These are phyloP conservation scores for Ramazzottius varieornatus DNA, from an alignment of 2,888 invertebrate species.

Conservation along the genomic window DNA sequence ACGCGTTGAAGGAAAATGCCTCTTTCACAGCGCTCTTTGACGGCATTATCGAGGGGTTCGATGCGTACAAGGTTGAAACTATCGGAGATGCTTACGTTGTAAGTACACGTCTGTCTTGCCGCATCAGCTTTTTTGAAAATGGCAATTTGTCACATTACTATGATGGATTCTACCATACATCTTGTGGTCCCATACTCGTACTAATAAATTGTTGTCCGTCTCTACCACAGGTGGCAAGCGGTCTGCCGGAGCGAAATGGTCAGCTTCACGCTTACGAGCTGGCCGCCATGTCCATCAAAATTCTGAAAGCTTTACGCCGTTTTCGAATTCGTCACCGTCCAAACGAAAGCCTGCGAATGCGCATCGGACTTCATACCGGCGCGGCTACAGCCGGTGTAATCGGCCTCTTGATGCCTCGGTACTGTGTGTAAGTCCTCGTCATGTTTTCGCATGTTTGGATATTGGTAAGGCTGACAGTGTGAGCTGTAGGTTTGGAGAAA, in stretches of 20 bases:
- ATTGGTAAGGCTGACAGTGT: neutral
- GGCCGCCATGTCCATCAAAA: neutral
- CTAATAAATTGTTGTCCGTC: neutral
- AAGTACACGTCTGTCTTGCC: neutral
- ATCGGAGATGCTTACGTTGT: constrained; percentile 1
- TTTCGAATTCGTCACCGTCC: neutral
- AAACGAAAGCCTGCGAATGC: neutral
- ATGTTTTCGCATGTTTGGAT: too few relatives aligned
- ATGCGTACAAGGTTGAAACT: neutral
- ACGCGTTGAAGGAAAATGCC: too few relatives aligned
- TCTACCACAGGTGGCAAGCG: neutral
- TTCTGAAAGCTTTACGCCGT: neutral
- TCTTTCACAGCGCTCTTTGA: neutral
- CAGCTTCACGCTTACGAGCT: neutral
- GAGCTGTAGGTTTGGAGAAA: neutral
- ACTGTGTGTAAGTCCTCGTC: neutral
- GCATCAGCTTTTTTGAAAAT: too few relatives aligned
- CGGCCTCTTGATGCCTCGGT: neutral
- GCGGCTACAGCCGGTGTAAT: neutral
- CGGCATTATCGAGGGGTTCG: neutral
- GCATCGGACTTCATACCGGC: neutral
- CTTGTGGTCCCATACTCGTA: too few relatives aligned
- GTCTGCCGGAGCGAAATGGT: neutral
- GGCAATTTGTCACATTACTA: neutral
- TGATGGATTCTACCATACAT: neutral